A percentile compares a stretch with the other conserved stretches of the same genome.
Evolutionary conservation across 2,888 invertebrate genomes (phyloP).

Genomic region (Dasysyrphus albostriatus): DNA sequence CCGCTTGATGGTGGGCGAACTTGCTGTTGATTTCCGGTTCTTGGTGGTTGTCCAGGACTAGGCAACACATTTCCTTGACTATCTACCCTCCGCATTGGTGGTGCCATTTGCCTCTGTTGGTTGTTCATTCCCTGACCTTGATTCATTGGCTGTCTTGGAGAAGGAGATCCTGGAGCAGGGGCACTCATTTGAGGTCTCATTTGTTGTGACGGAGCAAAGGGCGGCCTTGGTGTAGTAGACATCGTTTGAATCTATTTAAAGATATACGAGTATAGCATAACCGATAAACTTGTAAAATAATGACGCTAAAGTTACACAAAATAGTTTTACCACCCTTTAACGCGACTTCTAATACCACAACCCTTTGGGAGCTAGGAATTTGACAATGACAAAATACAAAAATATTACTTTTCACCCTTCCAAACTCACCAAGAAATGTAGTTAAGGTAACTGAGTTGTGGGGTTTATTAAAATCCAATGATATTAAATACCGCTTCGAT

Average conservation of each 20-base stretch:
- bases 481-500: constrained; percentile 42
- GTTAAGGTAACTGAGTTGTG: constrained; percentile 41
- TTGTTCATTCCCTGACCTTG: constrained; percentile 74
- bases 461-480: constrained; percentile 47
- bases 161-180: constrained; percentile 79
- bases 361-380: constrained; percentile 19
- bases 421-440: constrained; percentile 23
- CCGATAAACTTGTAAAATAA: constrained; percentile 22
- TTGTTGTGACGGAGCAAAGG: constrained; percentile 65
- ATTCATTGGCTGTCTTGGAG: constrained; percentile 80
- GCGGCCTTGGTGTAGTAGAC: constrained; percentile 80
- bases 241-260: constrained; percentile 80
- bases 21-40: constrained; percentile 80
- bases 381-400: background rate
- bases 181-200: constrained; percentile 81
- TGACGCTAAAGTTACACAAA: constrained; percentile 4
- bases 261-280: constrained; percentile 57
- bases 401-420: background rate
- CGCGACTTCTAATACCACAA: constrained; percentile 32
- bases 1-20: constrained; percentile 77
- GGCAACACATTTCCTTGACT: constrained; percentile 83
- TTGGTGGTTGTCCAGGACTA: constrained; percentile 78
- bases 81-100: constrained; percentile 83
- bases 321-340: constrained; percentile 17
- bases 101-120: constrained; percentile 79